Evolutionary conservation across 2,797 vertebrate species (phyloP).

Genomic region (Clarias laeviceps): DNA sequence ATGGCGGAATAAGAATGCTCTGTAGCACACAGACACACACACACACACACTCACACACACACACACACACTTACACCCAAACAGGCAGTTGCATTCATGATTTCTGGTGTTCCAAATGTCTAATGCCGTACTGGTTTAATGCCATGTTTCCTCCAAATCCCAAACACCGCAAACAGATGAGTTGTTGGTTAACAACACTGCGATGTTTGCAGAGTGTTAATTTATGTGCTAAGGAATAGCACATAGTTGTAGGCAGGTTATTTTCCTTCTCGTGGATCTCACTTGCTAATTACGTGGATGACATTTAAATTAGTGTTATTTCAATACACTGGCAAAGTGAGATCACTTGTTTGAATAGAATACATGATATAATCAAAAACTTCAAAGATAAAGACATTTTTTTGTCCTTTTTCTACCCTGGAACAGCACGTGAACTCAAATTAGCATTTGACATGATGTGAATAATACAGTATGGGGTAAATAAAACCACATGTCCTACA

Average conservation of each 20-base stretch:
- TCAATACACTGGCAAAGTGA: not conserved
- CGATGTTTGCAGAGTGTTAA: not conserved
- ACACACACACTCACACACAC: not conserved
- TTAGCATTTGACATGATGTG: not conserved
- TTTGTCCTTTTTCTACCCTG: not conserved
- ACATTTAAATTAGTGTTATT: not conserved
- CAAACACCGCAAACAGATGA: not conserved
- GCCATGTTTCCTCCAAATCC: constrained; percentile 4
- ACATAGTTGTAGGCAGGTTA: not conserved
- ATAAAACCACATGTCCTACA: not conserved
- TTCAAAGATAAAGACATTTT: not conserved
- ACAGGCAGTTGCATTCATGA: not conserved
- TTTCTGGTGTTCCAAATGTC: not conserved
- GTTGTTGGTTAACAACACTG: not conserved
- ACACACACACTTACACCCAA: not conserved
- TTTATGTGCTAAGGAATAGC: not conserved
- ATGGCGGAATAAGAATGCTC: not conserved
- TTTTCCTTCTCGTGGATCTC: not conserved
- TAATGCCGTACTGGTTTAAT: not conserved
- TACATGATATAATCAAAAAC: not conserved
- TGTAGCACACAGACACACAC: not conserved
- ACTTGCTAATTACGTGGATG: not conserved
- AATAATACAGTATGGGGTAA: not conserved
- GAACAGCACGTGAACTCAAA: not conserved
- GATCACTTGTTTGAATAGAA: not conserved